Evolutionary conservation across 53 echinoderm and acorn worm genomes (phyloP), one percentile per base, ranked within the genome.

Genomic region (Patiria pectinifera): DNA sequence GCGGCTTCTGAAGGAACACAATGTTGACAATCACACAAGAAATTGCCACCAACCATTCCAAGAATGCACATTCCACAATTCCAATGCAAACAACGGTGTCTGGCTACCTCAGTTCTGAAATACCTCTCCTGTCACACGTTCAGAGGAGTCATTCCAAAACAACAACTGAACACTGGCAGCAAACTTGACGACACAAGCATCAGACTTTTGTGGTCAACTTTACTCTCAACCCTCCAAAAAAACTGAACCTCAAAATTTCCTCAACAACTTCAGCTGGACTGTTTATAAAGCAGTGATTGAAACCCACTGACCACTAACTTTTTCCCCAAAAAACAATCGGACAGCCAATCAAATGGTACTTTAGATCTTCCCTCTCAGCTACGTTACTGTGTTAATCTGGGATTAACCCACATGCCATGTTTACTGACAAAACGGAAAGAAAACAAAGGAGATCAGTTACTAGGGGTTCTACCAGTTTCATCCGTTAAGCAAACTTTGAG

Each of bases 391-490:
- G 87, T 49, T 87, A 87, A 87, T 87, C 60, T 25, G 78, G 45
- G 87, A 87, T 87, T 87, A 87, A 77, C 61, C 87, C 60, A 87
- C n/a, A 59, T 43, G 87, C 87, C 61, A 45, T 87, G 87, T 87
- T 87, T 78, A 59, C 87, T 75, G 25, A 49, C 49, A 86, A 49
- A 72, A 21, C 76, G 58, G 59, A 77, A 58, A 72, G 58, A 58
- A 48, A 71, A 26, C 22, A 12, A 87, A 66, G 69, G 69, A 69
- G 69, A 69, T 60, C 44, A 78, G 78, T 77, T 58, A 58, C 76
- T 8, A 11, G 15, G 61, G 87, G 15, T 49, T 49, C 16, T 59
- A 48, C 15, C 45, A 60, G 15, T 87, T 76, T 49, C 53, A 87
- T 78, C 87, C 49, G 13, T 87, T 87, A 60, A 43, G 78, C 60